Base-by-base conservation (phyloP, 1,140 invertebrate genomes). In the Diachasmimorpha longicaudata region DNA sequence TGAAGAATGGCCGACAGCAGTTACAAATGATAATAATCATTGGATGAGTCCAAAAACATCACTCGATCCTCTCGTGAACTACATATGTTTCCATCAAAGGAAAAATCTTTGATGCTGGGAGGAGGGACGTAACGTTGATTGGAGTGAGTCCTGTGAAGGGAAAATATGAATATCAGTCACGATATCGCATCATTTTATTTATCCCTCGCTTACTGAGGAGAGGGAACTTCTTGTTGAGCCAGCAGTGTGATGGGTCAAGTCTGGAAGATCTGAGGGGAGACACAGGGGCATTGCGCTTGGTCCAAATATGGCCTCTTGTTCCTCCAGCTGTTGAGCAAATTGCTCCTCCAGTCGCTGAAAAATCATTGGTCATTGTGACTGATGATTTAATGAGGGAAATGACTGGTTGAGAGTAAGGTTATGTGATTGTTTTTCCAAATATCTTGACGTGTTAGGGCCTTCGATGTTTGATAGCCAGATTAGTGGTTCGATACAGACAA, bases 311-410 rank as follows among this genome's bases (percentile, higher is more conserved):
- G 92, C 90, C 85, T 96, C 95, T 87, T 96, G 95, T 81, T 96
- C 95, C 82, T 95, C 95, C 76, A 95, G 86, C 85, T 97, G 95
- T 76, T 93, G 90, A 70, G 91, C 91, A 85, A 97, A 97, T 81
- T 95, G 94, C 83, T 96, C 95, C 88, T 97, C 96, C 80, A 97
- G 86, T 90, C 92, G 93, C 95, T 97, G 89, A 21, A 91, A 89
- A 63, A 36, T 72, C 31, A 63, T 23, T 37, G 6, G 2, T 31
- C 31, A 6, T 31, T 31, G 6, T 31, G 31, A 31, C 31, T 31
- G 31, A 31, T 31, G 31, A 31, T 31, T 31, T 3, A 31, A 31
- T 31, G 31, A 31, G 31, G 6, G 31, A 31, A 31, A 6, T 31
- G 31, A 31, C 31, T 31, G 6, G 2, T 31, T 31, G 6, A 2